Evolutionary conservation across 2,888 invertebrate genomes (phyloP).

Genomic region (Tanaodytes sp.): DNA sequence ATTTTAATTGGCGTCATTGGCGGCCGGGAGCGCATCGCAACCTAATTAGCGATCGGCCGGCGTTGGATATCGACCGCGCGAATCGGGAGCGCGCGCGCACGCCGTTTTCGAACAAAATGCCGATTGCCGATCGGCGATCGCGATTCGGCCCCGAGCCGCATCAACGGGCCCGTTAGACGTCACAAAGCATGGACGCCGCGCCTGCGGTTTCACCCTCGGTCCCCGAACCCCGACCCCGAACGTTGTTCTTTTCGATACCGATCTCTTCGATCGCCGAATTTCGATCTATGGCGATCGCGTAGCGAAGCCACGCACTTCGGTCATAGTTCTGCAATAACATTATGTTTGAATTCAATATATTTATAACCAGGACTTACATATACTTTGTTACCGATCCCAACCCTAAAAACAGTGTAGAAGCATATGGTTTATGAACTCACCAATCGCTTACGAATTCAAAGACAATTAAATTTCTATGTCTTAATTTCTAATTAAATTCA

Average conservation of each 20-base stretch:
- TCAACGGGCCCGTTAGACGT: constrained; percentile 67
- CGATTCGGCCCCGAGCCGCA: constrained; percentile 69
- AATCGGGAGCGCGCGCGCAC: constrained; percentile 31
- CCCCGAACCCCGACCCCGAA: constrained; percentile 54
- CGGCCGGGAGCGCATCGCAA: constrained; percentile 30
- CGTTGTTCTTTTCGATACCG: constrained; percentile 27
- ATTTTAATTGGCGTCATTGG: constrained; percentile 40
- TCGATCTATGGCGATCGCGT: too few relatives aligned
- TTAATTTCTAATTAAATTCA: too few relatives aligned
- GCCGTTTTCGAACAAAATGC: constrained; percentile 45
- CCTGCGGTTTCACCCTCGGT: constrained; percentile 25
- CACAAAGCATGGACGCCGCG: constrained; percentile 53
- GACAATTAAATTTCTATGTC: too few relatives aligned
- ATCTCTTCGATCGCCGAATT: too few relatives aligned
- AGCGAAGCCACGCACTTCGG: too few relatives aligned
- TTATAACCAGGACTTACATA: too few relatives aligned
- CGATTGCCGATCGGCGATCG: constrained; percentile 62
- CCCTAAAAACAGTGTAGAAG: too few relatives aligned
- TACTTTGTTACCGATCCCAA: too few relatives aligned
- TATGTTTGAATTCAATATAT: too few relatives aligned
- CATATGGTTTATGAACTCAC: too few relatives aligned
- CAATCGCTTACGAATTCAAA: too few relatives aligned
- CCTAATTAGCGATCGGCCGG: constrained; percentile 63
- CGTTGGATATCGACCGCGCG: constrained; percentile 45
- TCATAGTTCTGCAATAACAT: too few relatives aligned